Percentiles rank a stretch among this genome's conserved stretches.
Conservation (phyloP, 1,140 invertebrate species). For the Galleria mellonella region DNA sequence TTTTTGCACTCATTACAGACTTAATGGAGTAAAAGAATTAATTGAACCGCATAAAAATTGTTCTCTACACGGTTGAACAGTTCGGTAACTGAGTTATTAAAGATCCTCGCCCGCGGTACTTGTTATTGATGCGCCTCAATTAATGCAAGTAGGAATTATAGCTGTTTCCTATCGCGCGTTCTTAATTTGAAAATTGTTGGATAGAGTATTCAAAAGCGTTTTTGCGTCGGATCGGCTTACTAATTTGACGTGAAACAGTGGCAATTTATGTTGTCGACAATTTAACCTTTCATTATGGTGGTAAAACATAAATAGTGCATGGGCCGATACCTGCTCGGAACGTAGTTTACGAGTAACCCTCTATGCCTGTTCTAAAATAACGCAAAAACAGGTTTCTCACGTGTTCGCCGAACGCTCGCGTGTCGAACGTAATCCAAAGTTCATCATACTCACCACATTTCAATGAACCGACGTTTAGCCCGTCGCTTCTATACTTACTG, state of each 20-base stretch:
- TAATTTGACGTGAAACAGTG: too few species aligned
- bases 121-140: too few species aligned
- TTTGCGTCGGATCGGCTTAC: too few species aligned
- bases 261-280: too few species aligned
- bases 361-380: conserved; percentile 1
- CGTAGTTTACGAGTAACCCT: neutral
- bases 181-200: too few species aligned
- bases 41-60: conserved; percentile 16
- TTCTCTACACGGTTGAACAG: conserved; percentile 9
- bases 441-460: conserved; percentile 54
- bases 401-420: conserved; percentile 32
- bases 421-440: conserved; percentile 35
- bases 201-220: neutral
- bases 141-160: too few species aligned
- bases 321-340: neutral
- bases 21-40: conserved; percentile 16
- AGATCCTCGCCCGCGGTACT: too few species aligned
- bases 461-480: conserved; percentile 42
- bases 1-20: conserved; percentile 14
- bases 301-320: too few species aligned
- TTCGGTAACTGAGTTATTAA: conserved; percentile 16
- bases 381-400: conserved; percentile 38
- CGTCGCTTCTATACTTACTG: conserved; percentile 11
- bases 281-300: too few species aligned
- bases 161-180: too few species aligned